Evolutionary conservation across 2,113 vertebrate species (phyloP).

Genomic region (Catagonus wagneri): DNA sequence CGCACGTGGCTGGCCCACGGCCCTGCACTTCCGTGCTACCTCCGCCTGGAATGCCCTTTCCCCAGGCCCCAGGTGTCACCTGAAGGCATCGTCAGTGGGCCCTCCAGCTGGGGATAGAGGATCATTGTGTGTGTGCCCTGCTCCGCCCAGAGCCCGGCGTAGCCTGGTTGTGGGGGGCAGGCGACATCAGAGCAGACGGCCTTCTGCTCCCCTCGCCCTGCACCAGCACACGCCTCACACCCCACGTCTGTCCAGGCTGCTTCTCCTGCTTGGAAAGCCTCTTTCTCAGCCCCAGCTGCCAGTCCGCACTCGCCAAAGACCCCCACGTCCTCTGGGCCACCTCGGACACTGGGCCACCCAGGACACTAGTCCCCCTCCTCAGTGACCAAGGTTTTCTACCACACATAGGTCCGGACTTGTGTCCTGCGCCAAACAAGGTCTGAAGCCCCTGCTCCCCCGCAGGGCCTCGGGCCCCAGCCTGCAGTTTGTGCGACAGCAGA

Average conservation of each 20-base stretch:
- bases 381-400: background rate
- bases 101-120: background rate
- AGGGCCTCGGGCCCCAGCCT: background rate
- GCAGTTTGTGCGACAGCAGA: background rate
- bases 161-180: background rate
- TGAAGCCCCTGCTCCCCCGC: background rate
- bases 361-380: background rate
- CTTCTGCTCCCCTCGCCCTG: background rate
- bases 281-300: fast-evolving
- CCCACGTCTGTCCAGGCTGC: background rate
- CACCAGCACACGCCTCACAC: too few relatives aligned
- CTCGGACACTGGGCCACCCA: background rate
- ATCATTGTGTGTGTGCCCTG: too few relatives aligned
- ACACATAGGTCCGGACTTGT: background rate
- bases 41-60: background rate
- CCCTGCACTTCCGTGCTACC: background rate
- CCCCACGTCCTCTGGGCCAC: background rate
- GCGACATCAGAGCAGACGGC: background rate
- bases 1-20: background rate
- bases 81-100: background rate
- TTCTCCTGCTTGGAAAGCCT: background rate
- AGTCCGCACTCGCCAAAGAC: background rate
- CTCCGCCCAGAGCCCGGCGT: background rate
- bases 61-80: fast-evolving
- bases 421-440: background rate